A percentile compares a stretch with the other conserved stretches of the same genome.
phyloP scores from a whole-genome alignment of 2,113 vertebrate species.

The Onychostruthus taczanowskii region DNA sequence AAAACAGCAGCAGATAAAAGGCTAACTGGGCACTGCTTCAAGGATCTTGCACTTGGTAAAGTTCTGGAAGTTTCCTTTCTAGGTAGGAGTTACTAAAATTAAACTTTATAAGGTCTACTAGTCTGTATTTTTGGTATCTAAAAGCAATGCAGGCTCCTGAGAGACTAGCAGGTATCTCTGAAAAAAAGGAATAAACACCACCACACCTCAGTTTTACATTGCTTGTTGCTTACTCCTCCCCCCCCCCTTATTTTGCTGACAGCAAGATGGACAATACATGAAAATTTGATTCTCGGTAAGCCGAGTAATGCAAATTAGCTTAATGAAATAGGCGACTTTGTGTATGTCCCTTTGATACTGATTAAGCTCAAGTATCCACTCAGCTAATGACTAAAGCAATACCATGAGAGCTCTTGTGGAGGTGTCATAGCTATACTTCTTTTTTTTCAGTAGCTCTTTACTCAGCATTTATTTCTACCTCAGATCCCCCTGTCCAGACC shows the following conservation, averaged over 20 bases:
- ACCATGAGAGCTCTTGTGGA: slow-evolving; percentile 61
- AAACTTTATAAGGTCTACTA: neutral
- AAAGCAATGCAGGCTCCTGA: neutral
- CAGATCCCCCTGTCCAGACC: neutral
- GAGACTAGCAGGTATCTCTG: neutral
- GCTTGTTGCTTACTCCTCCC: neutral
- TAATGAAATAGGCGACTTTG: slow-evolving; percentile 79
- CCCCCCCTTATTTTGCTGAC: slow-evolving; percentile 50
- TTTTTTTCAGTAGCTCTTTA: slow-evolving; percentile 43
- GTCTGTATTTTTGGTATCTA: neutral
- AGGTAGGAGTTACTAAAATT: neutral
- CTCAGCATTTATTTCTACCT: slow-evolving; percentile 41
- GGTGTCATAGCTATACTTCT: slow-evolving; percentile 55
- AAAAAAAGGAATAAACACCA: neutral
- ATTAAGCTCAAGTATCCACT: slow-evolving; percentile 84
- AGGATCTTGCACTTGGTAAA: neutral
- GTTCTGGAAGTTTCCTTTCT: neutral
- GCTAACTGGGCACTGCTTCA: neutral
- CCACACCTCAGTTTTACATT: neutral
- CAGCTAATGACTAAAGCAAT: slow-evolving; percentile 78
- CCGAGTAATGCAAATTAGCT: slow-evolving; percentile 81
- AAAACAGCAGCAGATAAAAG: neutral
- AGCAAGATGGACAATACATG: slow-evolving; percentile 70
- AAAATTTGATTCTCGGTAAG: slow-evolving; percentile 77
- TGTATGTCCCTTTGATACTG: slow-evolving; percentile 69